Evolutionary conservation across 2,797 vertebrate species (phyloP).

Genomic region (Vultur gryphus): DNA sequence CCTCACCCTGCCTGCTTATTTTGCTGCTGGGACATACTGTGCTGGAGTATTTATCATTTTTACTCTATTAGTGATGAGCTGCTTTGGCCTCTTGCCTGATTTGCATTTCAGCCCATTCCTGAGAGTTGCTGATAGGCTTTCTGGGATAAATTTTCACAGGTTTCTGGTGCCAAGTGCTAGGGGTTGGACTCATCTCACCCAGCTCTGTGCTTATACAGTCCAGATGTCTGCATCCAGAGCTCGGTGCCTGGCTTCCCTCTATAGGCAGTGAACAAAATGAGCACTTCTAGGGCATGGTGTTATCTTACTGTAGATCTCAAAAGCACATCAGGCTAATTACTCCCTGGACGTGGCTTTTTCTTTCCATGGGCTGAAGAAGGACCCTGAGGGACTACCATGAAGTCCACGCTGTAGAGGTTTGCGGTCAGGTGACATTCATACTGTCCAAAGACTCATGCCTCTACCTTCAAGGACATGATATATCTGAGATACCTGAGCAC

Average conservation of each 20-base stretch:
- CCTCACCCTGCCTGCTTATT: background rate
- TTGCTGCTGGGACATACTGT: background rate
- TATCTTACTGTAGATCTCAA: background rate
- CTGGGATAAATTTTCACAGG: background rate
- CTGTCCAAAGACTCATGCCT: background rate
- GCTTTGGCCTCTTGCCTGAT: background rate
- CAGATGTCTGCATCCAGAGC: background rate
- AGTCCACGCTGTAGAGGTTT: background rate
- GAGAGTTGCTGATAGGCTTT: slow-evolving; percentile 10
- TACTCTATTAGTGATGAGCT: background rate
- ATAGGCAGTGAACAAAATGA: background rate
- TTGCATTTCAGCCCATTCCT: background rate
- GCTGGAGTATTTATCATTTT: background rate
- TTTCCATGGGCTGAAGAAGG: background rate
- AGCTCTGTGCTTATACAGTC: background rate
- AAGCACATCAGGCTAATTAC: background rate
- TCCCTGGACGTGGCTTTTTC: background rate
- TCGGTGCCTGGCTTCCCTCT: background rate
- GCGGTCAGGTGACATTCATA: background rate
- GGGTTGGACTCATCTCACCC: background rate
- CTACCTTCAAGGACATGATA: background rate
- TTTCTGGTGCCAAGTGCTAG: background rate
- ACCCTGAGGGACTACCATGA: background rate
- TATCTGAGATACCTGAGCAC: background rate
- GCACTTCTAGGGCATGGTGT: background rate